Conservation (phyloP, 2,113 vertebrate species). For the Bubalus kerabau region DNA sequence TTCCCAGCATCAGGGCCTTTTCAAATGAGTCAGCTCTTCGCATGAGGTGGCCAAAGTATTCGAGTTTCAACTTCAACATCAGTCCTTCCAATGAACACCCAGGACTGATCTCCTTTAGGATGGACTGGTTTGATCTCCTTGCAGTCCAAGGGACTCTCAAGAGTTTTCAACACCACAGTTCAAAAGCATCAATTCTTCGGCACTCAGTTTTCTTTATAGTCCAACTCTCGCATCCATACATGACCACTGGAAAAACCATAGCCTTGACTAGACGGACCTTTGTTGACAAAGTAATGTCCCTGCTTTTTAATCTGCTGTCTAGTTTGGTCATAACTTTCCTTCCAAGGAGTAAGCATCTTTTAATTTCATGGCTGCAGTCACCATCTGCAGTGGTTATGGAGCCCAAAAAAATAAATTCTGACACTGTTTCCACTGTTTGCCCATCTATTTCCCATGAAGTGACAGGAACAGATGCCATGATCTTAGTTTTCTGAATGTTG, state of each 20-base stretch:
- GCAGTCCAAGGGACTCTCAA: not conserved
- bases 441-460: not conserved
- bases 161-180: not conserved
- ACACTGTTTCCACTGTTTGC: not conserved
- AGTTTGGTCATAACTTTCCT: not conserved
- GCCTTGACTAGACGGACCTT: not conserved
- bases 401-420: accelerated
- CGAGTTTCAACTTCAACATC: not conserved
- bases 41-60: not conserved
- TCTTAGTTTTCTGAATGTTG: not conserved
- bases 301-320: not conserved
- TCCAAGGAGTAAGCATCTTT: not conserved
- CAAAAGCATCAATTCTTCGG: not conserved
- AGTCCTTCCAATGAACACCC: not conserved
- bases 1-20: not conserved
- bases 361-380: not conserved
- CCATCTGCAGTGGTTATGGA: not conserved
- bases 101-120: not conserved
- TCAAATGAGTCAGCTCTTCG: not conserved
- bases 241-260: not conserved
- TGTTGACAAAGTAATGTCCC: not conserved
- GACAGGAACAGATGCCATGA: not conserved
- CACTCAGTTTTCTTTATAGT: not conserved
- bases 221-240: not conserved
- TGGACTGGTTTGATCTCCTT: not conserved